These are phyloP conservation scores for Drosophila quasianomalipes DNA, from an alignment of 2,888 invertebrate species.

Conservation along the genomic window DNA sequence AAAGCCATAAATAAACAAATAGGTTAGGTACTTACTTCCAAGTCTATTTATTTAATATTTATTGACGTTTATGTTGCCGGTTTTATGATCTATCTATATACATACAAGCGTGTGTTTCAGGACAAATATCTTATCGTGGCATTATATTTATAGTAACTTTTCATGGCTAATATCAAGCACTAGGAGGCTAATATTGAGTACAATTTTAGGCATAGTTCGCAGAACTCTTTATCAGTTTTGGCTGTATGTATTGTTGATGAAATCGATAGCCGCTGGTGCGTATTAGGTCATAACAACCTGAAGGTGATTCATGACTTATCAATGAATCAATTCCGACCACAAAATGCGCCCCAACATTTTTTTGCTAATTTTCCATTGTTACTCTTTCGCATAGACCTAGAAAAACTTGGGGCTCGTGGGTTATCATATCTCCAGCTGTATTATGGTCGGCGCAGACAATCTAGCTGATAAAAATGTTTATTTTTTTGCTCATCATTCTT, in stretches of 20 bases:
- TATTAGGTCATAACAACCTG: conserved; percentile 35
- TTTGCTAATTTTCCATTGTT: not conserved
- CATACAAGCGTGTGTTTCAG: conserved; percentile 3
- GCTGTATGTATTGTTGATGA: conserved; percentile 1
- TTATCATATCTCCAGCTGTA: conserved; percentile 24
- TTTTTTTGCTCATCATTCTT: too few relatives aligned
- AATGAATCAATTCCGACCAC: conserved; percentile 35
- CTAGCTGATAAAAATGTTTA: not conserved
- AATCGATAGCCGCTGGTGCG: conserved; percentile 19
- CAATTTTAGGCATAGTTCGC: conserved; percentile 33
- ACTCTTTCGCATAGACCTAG: conserved; percentile 14
- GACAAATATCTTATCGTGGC: conserved; percentile 42
- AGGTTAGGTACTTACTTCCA: conserved; percentile 21
- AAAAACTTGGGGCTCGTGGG: conserved; percentile 8
- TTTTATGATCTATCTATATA: conserved; percentile 34
- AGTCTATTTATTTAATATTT: conserved; percentile 5
- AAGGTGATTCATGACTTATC: conserved; percentile 48
- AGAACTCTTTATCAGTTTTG: conserved; percentile 30
- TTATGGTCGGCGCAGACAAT: not conserved
- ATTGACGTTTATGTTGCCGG: conserved; percentile 11
- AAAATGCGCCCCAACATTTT: conserved; percentile 13
- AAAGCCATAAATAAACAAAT: conserved; percentile 60
- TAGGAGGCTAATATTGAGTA: conserved; percentile 10
- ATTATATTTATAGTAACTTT: conserved; percentile 17
- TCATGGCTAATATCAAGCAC: conserved; percentile 17